Evolutionary conservation across 2,888 invertebrate genomes (phyloP), one percentile per base, ranked within the genome.

Genomic region (Orchestes rusci): DNA sequence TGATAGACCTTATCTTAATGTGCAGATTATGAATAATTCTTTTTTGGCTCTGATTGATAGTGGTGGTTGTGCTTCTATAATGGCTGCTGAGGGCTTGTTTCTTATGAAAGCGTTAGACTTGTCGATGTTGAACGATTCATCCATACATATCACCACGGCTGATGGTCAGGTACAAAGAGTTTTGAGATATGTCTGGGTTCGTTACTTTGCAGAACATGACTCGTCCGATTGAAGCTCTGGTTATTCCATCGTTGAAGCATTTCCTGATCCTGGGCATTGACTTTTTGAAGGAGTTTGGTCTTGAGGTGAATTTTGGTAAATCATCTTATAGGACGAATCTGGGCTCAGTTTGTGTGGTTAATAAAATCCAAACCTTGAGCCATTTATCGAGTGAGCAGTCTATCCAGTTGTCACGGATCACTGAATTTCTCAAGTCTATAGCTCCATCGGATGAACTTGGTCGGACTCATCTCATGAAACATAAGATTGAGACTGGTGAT

Each of bases 401-500:
- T 3, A 7, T 4, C 4, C 19, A 40, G 8, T 8, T 40, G 4
- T 16, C 13, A 20, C n/a, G 33, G 13, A 17, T 40, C 16, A 20
- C 30, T 18, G 20, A 33, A 2, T 31, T 40, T 15, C 33, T 33
- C 23, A 31, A 33, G 13, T n/a, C 13, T 5, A 40, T 40, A 12
- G 19, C 12, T 32, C 15, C 40, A 2, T 3, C 13, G 17, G 19
- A 33, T 13, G 27, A n/a, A 17, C 13, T 42, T 7, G 42, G 42
- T n/a, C 12, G 39, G 16, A 44, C 44, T 15, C n/a, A 30, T 18
- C 5, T 39, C 3, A 16, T 39, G 1, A 37, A 2, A 17, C 42
- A 42, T 28, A 29, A 7, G 3, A 46, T 46, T 8, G 43, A 46
- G 17, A 42, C 43, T 15, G 43, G 42, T 8, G 32, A 44, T 16